phyloP scores from a whole-genome alignment of 1,140 invertebrate species.

The Dolichoris vasculosae region DNA sequence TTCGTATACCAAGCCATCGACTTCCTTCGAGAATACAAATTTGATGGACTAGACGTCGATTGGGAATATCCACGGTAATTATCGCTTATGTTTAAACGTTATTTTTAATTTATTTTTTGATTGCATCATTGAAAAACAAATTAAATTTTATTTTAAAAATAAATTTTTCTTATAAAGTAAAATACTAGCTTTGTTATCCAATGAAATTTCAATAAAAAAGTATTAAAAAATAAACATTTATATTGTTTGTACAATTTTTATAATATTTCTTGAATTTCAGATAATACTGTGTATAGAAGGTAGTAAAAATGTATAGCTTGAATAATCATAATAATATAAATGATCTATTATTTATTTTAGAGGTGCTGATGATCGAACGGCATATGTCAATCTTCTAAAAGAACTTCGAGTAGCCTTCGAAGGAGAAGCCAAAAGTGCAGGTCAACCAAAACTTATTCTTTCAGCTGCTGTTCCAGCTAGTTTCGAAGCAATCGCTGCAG shows the following conservation, averaged over 20 bases:
- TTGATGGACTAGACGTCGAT: slow-evolving; percentile 96
- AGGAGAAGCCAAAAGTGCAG: slow-evolving; percentile 82
- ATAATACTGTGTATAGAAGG: too few species aligned
- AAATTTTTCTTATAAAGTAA: too few species aligned
- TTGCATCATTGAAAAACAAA: too few species aligned
- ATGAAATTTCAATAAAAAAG: too few species aligned
- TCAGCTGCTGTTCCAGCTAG: slow-evolving; percentile 94
- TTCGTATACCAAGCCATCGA: slow-evolving; percentile 96
- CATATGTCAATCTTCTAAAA: slow-evolving; percentile 87
- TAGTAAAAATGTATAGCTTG: too few species aligned
- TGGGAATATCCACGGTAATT: slow-evolving; percentile 94
- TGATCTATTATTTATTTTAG: slow-evolving; percentile 62
- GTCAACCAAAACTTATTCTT: slow-evolving; percentile 83
- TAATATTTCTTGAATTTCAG: too few species aligned
- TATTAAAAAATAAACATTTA: too few species aligned
- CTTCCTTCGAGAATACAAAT: slow-evolving; percentile 92
- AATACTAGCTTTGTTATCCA: too few species aligned
- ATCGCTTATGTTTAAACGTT: neutral
- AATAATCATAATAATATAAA: too few species aligned
- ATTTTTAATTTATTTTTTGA: neutral
- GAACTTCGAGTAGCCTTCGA: slow-evolving; percentile 92
- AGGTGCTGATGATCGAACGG: slow-evolving; percentile 87
- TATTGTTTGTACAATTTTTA: too few species aligned
- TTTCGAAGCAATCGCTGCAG: slow-evolving; percentile 93
- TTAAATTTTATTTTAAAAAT: too few species aligned